These are phyloP conservation scores for Diabrotica undecimpunctata DNA, from an alignment of 1,140 invertebrate species.

Conservation along the genomic window DNA sequence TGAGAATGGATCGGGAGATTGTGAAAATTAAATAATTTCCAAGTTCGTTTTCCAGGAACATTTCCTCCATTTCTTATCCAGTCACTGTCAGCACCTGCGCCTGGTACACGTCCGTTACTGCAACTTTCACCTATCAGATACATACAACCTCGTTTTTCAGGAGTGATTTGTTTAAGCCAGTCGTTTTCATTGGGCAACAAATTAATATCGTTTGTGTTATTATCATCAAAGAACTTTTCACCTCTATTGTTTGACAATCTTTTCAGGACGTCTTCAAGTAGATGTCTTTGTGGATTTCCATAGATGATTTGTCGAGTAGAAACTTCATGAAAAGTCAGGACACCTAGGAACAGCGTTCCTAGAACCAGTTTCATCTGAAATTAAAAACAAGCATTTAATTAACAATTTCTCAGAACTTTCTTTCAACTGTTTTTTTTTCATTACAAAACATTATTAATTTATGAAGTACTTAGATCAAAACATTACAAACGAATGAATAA, in stretches of 20 bases:
- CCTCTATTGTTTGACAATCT: neutral
- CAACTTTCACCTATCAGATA: constrained; percentile 5
- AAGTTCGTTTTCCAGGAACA: too few species aligned
- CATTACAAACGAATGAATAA: too few species aligned
- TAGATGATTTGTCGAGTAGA: neutral
- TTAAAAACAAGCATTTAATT: neutral
- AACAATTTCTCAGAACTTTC: neutral
- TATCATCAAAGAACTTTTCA: neutral
- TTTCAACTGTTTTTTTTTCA: too few species aligned
- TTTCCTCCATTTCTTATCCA: constrained; percentile 17
- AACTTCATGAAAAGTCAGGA: neutral
- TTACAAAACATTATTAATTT: too few species aligned
- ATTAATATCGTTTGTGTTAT: neutral
- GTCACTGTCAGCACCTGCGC: constrained; percentile 22
- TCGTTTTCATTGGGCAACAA: neutral
- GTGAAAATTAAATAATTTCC: neutral
- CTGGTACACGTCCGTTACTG: constrained; percentile 7
- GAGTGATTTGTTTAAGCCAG: neutral
- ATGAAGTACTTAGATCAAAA: too few species aligned
- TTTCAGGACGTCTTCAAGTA: neutral
- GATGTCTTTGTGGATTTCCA: neutral
- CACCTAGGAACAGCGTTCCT: neutral
- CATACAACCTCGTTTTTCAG: constrained; percentile 6
- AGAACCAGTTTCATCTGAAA: neutral
- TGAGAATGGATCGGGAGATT: neutral